Conservation (phyloP, 64 coral and sea anemone species). For the Trachythela sp. region DNA sequence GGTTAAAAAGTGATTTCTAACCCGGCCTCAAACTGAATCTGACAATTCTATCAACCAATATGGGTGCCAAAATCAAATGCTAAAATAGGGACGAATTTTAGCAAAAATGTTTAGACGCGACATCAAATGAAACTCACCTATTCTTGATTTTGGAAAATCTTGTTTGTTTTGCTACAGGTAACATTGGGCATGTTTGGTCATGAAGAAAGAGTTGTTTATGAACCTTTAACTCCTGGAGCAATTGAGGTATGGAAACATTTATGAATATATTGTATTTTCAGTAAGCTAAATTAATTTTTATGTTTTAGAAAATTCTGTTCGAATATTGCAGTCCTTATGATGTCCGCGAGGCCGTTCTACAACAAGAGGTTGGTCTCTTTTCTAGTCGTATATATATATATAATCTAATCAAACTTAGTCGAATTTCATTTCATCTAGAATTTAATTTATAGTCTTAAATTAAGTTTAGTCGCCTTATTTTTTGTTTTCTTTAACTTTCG, state of each 20-base stretch:
- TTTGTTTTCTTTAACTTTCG: not conserved
- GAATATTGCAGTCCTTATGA: constrained; percentile 94
- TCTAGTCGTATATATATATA: not conserved
- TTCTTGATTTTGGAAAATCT: no score
- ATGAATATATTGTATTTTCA: no score
- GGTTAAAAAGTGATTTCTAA: no score
- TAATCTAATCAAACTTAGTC: no score
- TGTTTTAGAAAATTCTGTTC: constrained; percentile 78
- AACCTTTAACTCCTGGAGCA: constrained; percentile 53
- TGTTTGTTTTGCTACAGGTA: constrained; percentile 65
- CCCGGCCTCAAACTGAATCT: no score
- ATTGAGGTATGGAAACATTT: not conserved
- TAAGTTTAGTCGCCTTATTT: not conserved
- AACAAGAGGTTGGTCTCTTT: constrained; percentile 61
- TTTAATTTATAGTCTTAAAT: not conserved
- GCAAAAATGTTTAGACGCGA: no score
- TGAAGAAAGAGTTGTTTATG: constrained; percentile 83
- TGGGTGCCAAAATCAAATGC: no score
- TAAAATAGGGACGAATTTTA: no score
- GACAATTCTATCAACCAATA: no score
- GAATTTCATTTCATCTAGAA: not conserved
- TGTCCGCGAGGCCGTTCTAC: constrained; percentile 85
- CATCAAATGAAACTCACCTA: no score
- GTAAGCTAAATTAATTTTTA: no score
- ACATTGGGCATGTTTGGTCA: constrained; percentile 88